Evolutionary conservation across 2,113 vertebrate genomes (phyloP), one percentile per base, ranked within the genome.

Genomic region (Triplophysa tibetana): DNA sequence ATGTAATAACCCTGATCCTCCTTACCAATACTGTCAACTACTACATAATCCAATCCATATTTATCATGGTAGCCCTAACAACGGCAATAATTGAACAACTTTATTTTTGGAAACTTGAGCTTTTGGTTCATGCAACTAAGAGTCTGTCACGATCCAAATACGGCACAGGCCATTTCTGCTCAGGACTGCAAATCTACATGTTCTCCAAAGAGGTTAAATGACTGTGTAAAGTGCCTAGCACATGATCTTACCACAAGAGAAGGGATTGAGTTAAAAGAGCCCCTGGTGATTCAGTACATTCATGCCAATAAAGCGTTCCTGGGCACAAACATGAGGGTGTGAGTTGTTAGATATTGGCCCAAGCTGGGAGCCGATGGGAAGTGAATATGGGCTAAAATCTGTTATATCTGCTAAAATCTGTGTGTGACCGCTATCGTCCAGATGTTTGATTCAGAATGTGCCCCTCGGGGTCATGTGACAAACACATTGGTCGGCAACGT

Each of bases 391-490:
- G 29, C 63, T n/a, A n/a, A n/a, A n/a, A n/a, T n/a, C n/a, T n/a
- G n/a, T n/a, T n/a, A 81, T 45, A 62, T 75, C 41, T 67, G 78
- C 80, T 77, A 84, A 73, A 79, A 17, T 54, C 4, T 13, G 61
- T 56, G 64, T 26, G 68, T 43, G 4, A 41, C 43, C 41, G 75
- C 79, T 73, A 33, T 54, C 13, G 45, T 76, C 74, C 77, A 86
- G 78, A 77, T 81, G 80, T 68, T 68, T 45, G 16, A 67, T 68
- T 75, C 64, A 64, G 82, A 60, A 84, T 82, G 82, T 82, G 80
- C 45, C 50, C 54, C 16, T 45, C 77, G 67, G 38, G 17, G 63
- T 21, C 29, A 41, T 29, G 38, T 16, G 52, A 54, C 33, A 41
- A 73, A 63, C 3, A 24, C 43, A 26, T 8, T 54, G 12, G 24